These are phyloP conservation scores for Gracilinanus agilis DNA, from an alignment of 2,113 vertebrate genomes.

Conservation along the genomic window DNA sequence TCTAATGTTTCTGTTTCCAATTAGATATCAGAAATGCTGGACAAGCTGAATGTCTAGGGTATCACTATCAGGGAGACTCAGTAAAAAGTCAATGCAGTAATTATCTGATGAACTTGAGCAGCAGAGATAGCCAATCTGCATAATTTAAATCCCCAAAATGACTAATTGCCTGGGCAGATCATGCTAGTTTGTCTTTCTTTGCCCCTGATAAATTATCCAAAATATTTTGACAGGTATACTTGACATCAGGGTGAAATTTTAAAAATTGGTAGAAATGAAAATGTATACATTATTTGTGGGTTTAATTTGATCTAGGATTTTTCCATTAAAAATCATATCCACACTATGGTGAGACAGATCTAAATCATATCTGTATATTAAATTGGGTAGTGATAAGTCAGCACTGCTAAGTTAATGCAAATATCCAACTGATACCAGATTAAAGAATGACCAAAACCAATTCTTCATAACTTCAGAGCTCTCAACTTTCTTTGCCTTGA, in stretches of 20 bases:
- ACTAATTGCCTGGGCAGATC: neutral
- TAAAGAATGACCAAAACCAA: neutral
- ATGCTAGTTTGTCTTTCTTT: neutral
- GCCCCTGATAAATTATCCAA: slow-evolving; percentile 2
- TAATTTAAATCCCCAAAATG: neutral
- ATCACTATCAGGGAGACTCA: neutral
- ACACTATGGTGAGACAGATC: neutral
- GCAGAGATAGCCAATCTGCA: neutral
- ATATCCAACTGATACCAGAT: neutral
- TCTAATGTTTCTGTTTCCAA: neutral
- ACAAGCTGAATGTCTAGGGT: neutral
- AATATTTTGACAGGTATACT: neutral
- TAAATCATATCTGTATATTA: neutral
- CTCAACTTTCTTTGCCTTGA: neutral
- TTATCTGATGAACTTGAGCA: slow-evolving; percentile 4
- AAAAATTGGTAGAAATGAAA: slow-evolving; percentile 16
- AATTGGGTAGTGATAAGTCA: neutral
- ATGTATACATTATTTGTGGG: neutral
- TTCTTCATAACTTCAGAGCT: neutral
- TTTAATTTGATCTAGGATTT: slow-evolving; percentile 36
- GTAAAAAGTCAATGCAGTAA: slow-evolving; percentile 25
- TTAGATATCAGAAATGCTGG: slow-evolving; percentile 21
- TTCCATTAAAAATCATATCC: slow-evolving; percentile 12
- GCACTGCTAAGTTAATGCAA: neutral
- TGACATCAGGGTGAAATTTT: neutral